phyloP scores from a whole-genome alignment of 2,888 invertebrate species.

The Drosophila atripex region DNA sequence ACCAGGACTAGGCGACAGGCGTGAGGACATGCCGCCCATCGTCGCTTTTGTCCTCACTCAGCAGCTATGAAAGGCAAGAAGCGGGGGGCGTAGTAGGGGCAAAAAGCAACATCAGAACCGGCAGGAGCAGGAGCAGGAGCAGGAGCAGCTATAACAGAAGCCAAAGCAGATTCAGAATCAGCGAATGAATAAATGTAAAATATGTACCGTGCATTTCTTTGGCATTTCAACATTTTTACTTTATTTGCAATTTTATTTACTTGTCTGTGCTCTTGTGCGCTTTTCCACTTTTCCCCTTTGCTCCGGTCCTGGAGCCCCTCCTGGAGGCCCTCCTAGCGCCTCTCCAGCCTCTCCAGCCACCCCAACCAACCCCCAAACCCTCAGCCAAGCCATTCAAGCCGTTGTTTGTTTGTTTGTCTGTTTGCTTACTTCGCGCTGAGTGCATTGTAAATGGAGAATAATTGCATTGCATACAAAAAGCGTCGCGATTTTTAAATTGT shows the following conservation, averaged over 20 bases:
- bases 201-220: conserved; percentile 78
- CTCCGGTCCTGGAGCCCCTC: neutral
- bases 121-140: conserved; percentile 10
- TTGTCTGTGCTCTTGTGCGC: conserved; percentile 50
- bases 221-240: conserved; percentile 71
- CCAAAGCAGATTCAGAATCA: conserved; percentile 42
- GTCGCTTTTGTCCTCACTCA: conserved; percentile 55
- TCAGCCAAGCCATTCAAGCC: conserved; percentile 26
- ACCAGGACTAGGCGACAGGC: conserved; percentile 64
- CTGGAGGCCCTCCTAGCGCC: neutral
- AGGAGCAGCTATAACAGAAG: conserved; percentile 19
- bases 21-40: conserved; percentile 48
- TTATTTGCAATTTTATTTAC: conserved; percentile 70
- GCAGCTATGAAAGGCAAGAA: conserved; percentile 35
- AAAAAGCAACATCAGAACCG: too few species aligned
- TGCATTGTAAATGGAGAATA: conserved; percentile 78
- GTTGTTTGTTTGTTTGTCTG: conserved; percentile 42
- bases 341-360: neutral
- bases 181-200: conserved; percentile 77
- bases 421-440: conserved; percentile 58
- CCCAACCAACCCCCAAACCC: neutral
- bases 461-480: conserved; percentile 71
- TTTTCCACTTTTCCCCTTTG: conserved; percentile 35
- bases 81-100: neutral
- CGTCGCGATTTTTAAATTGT: conserved; percentile 63